Percentiles rank a stretch among this genome's conserved stretches.
Evolutionary conservation across 2,113 vertebrate genomes (phyloP).

Genomic region (Lophotis ruficrista): DNA sequence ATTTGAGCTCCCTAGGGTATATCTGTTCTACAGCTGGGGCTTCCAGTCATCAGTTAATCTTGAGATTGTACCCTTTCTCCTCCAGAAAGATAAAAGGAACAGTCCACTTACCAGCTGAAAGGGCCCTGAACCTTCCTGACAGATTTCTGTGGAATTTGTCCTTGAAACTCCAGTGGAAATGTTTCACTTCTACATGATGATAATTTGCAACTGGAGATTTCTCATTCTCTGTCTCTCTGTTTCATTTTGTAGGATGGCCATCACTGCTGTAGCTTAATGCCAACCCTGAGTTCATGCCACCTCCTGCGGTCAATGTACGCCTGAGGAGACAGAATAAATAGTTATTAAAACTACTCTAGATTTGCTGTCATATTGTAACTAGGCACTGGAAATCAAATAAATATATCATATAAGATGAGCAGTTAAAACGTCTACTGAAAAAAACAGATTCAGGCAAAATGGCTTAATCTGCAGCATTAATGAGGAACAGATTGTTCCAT

Average conservation of each 20-base stretch:
- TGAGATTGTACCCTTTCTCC: not conserved
- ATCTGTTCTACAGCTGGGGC: not conserved
- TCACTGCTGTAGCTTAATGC: not conserved
- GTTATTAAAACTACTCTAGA: constrained; percentile 26
- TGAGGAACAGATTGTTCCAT: constrained; percentile 48
- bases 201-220: not conserved
- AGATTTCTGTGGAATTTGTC: not conserved
- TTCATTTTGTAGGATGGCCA: not conserved
- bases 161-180: not conserved
- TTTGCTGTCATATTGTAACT: constrained; percentile 57
- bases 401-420: constrained; percentile 31
- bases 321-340: constrained; percentile 34
- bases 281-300: not conserved
- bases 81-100: not conserved
- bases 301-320: not conserved
- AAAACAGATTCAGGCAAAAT: constrained; percentile 38
- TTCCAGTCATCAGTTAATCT: not conserved
- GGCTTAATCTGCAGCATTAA: constrained; percentile 51
- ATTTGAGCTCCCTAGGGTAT: not conserved
- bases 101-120: not conserved
- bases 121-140: not conserved
- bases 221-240: not conserved
- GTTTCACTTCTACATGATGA: not conserved
- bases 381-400: constrained; percentile 54
- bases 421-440: constrained; percentile 36